Base-by-base conservation (phyloP, 2,113 vertebrate species). In the Melanerpes formicivorus region DNA sequence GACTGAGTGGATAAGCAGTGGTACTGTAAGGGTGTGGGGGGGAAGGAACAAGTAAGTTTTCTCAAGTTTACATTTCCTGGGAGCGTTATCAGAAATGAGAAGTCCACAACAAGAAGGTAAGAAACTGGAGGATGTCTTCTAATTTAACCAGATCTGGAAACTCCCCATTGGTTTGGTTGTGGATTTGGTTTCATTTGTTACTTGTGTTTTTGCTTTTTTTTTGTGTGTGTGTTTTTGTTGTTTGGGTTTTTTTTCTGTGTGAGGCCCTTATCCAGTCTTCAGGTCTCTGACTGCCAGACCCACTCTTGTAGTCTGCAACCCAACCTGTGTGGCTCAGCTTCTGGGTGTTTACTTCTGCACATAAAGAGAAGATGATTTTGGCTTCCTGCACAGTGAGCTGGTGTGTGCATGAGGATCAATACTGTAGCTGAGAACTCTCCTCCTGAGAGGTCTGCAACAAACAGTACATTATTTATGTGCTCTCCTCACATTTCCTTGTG, bases 401-500 rank as follows among this genome's bases (percentile, higher is more conserved):
- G 34, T 60, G 56, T 58, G 52, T 65, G 81, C 0, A 0, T 21
- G 75, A 6, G 10, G 65, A 72, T 92, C 72, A n/a, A 55, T 88
- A 69, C 32, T 10, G 14, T 5, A 77, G 65, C 75, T 64, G 69
- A 87, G 88, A 93, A 50, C 65, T 74, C 56, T 73, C 58, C 83
- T 95, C 88, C 78, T 34, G 50, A 95, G 77, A 84, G 54, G 50
- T 62, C 92, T 92, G 89, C 46, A 78, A 44, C 87, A 76, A 87
- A 22, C 54, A 69, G 75, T 94, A 15, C 87, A 93, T 95, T 94
- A 95, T 93, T 92, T 91, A 95, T 92, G 75, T 92, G 93, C 64
- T 86, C 88, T 93, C 93, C 94, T 96, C 55, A 7, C 12, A 14
- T 96, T 95, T 90, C 90, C n/a, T 58, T 82, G 37, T 34, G 34